Conservation (phyloP, 2,888 invertebrate species). For the Eupithecia inturbata region DNA sequence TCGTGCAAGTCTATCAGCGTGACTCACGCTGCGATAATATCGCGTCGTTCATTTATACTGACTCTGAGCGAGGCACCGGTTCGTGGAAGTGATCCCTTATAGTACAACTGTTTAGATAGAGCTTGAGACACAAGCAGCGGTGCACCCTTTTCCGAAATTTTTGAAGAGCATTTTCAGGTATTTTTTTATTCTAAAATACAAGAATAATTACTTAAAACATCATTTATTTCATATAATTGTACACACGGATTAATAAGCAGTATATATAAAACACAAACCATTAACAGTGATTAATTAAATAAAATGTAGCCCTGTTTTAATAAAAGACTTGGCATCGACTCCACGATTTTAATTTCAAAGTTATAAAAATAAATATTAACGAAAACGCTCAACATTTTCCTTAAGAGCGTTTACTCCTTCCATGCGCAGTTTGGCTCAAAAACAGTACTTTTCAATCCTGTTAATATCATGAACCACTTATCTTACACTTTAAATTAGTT, state of each 20-base stretch:
- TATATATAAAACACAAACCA: conserved; percentile 45
- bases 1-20: background rate
- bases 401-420: background rate
- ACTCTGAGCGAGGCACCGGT: background rate
- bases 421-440: too few species aligned
- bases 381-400: background rate
- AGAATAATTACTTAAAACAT: conserved; percentile 35
- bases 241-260: conserved; percentile 43
- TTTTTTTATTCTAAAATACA: conserved; percentile 6
- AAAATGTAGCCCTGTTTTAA: background rate
- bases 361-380: background rate
- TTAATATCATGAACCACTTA: too few species aligned
- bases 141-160: too few species aligned
- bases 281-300: conserved; percentile 37
- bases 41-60: background rate
- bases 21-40: background rate
- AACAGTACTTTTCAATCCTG: too few species aligned
- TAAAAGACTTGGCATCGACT: background rate
- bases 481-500: too few species aligned
- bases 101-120: too few species aligned
- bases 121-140: too few species aligned
- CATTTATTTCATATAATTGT: conserved; percentile 43
- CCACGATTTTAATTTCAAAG: background rate
- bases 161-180: too few species aligned
- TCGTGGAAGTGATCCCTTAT: background rate